These are phyloP conservation scores for Antechinus flavipes DNA, from an alignment of 2,113 vertebrate genomes.

Conservation along the genomic window DNA sequence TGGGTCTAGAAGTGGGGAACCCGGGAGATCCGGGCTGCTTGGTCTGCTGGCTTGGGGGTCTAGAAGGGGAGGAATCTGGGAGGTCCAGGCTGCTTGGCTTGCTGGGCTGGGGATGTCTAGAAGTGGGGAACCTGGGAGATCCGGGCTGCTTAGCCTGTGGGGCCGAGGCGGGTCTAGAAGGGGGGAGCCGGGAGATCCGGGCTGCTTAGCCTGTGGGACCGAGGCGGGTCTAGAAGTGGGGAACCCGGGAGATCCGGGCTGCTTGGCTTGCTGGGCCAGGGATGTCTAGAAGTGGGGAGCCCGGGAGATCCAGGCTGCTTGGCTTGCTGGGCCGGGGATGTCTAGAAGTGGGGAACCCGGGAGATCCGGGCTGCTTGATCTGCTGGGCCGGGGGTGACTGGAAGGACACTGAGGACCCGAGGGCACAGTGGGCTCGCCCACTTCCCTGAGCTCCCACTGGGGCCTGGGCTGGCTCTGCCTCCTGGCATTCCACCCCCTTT, in stretches of 20 bases:
- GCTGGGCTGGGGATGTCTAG: no score
- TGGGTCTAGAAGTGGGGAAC: no score
- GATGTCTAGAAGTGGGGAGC: no score
- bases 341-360: not conserved
- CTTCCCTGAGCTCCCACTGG: not conserved
- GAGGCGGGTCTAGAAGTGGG: not conserved
- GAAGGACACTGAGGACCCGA: not conserved
- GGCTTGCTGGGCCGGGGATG: not conserved
- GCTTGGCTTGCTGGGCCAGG: no score
- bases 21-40: not conserved
- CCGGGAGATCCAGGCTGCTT: not conserved
- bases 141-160: no score
- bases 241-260: no score
- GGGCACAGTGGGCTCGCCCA: not conserved
- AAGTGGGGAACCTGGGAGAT: not conserved
- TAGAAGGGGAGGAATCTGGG: not conserved
- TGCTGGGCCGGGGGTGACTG: not conserved
- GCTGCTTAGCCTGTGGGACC: no score
- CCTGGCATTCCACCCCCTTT: not conserved
- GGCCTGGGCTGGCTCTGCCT: not conserved
- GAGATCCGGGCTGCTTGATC: no score
- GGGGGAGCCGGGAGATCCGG: no score
- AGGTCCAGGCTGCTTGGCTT: not conserved
- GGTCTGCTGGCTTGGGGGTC: not conserved
- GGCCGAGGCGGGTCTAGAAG: not conserved